Percentiles rank a stretch among this genome's conserved stretches.
Evolutionary conservation across 2,888 invertebrate species (phyloP).

Genomic region (Amphiduros pacificus): DNA sequence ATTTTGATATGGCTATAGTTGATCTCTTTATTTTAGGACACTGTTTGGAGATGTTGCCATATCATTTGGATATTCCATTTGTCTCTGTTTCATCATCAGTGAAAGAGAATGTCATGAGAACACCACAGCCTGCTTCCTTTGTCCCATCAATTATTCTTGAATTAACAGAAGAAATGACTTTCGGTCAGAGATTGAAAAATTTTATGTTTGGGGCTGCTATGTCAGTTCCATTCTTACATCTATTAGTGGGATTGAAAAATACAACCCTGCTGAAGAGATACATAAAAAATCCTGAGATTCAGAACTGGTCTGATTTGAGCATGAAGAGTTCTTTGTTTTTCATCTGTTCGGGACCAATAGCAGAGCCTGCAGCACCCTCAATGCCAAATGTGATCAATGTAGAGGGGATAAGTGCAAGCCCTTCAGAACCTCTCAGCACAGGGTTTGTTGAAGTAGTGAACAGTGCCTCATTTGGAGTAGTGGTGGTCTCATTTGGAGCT

Average conservation of each 20-base stretch:
- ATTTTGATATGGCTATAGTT: slow-evolving; percentile 10
- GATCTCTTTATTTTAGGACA: neutral
- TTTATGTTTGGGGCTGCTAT: neutral
- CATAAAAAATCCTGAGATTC: neutral
- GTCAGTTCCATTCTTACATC: neutral
- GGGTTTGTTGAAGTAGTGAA: neutral
- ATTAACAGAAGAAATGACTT: slow-evolving; percentile 6
- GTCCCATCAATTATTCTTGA: neutral
- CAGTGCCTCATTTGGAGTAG: neutral
- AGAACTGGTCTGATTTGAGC: neutral
- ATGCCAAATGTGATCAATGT: slow-evolving; percentile 13
- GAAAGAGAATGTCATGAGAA: neutral
- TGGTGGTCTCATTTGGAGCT: slow-evolving; percentile 11
- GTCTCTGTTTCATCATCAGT: neutral
- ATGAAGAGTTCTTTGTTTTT: neutral
- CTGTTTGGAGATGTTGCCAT: slow-evolving; percentile 4
- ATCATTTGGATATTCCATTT: slow-evolving; percentile 10
- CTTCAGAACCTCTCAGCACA: too few species aligned
- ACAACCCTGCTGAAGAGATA: neutral
- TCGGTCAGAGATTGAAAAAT: neutral
- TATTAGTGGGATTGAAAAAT: neutral
- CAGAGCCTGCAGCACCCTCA: slow-evolving; percentile 2
- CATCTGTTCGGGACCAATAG: neutral
- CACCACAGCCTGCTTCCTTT: slow-evolving; percentile 4
- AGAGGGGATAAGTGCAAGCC: too few species aligned